Evolutionary conservation across 2,113 vertebrate genomes (phyloP).

Genomic region (Vimba vimba): DNA sequence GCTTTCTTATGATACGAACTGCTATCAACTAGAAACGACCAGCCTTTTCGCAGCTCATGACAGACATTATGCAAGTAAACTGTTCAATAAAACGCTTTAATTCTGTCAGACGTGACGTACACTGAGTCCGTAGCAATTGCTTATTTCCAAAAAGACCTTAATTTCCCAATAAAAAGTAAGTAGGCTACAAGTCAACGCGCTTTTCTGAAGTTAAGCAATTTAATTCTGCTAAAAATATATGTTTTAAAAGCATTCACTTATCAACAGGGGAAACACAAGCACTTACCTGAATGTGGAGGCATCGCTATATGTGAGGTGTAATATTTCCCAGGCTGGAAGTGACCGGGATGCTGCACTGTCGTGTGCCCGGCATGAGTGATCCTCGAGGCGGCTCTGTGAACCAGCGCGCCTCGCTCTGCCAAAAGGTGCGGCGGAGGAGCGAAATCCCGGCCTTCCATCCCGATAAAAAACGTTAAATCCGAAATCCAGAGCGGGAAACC

Average conservation of each 20-base stretch:
- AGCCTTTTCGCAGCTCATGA: constrained; percentile 29
- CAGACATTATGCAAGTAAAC: constrained; percentile 58
- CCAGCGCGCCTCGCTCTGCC: constrained; percentile 86
- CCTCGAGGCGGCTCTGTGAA: constrained; percentile 85
- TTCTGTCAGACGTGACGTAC: not conserved
- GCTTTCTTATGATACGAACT: constrained; percentile 9
- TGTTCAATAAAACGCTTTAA: constrained; percentile 63
- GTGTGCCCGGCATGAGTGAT: constrained; percentile 83
- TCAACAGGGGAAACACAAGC: not conserved
- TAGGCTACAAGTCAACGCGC: not conserved
- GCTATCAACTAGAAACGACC: constrained; percentile 24
- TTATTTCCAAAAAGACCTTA: constrained; percentile 62
- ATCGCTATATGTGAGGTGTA: constrained; percentile 91
- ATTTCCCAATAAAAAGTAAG: constrained; percentile 27
- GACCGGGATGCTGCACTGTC: constrained; percentile 85
- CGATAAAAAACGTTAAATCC: constrained; percentile 77
- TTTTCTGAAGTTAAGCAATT: not conserved
- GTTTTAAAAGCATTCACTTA: constrained; percentile 18
- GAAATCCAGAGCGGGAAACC: constrained; percentile 75
- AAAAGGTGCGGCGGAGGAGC: constrained; percentile 91
- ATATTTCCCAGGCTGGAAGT: constrained; percentile 92
- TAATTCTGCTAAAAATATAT: constrained; percentile 2
- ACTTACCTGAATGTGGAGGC: constrained; percentile 90
- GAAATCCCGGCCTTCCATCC: constrained; percentile 95
- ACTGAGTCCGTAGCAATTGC: constrained; percentile 33